A percentile compares a stretch with the other conserved stretches of the same genome.
Evolutionary conservation across 2,797 vertebrate genomes (phyloP).

Genomic region (Numenius phaeopus): DNA sequence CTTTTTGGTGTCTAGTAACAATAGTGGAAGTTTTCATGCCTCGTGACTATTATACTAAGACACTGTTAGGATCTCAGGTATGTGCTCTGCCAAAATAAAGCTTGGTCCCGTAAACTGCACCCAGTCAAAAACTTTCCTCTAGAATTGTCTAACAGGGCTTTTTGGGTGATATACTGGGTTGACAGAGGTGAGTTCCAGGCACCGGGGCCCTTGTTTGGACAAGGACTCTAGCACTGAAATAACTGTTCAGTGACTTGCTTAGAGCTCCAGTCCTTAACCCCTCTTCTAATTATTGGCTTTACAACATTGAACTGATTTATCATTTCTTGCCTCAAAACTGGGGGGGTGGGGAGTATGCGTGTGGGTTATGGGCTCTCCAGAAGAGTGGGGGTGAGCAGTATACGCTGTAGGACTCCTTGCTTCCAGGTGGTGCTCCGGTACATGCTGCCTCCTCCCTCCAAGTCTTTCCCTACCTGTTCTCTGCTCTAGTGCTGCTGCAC

Average conservation of each 20-base stretch:
- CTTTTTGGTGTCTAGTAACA: slow-evolving; percentile 96
- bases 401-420: background rate
- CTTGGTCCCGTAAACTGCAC: background rate
- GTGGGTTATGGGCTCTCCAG: background rate
- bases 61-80: slow-evolving; percentile 97
- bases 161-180: background rate
- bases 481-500: background rate
- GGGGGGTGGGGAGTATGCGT: rapidly evolving
- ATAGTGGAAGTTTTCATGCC: slow-evolving; percentile 99
- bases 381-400: rapidly evolving
- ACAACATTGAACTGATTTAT: background rate
- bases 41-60: slow-evolving; percentile 98
- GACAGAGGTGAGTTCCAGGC: background rate
- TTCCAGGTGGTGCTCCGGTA: background rate
- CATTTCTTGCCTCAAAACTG: background rate
- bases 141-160: background rate
- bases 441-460: background rate
- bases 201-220: background rate
- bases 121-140: background rate
- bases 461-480: background rate
- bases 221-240: background rate
- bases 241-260: background rate
- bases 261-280: background rate
- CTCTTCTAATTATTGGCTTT: background rate
- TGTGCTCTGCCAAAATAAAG: background rate